Percentiles rank a stretch among this genome's conserved stretches.
Evolutionary conservation across 2,797 vertebrate genomes (phyloP).

Genomic region (Sebastes taczanowskii): DNA sequence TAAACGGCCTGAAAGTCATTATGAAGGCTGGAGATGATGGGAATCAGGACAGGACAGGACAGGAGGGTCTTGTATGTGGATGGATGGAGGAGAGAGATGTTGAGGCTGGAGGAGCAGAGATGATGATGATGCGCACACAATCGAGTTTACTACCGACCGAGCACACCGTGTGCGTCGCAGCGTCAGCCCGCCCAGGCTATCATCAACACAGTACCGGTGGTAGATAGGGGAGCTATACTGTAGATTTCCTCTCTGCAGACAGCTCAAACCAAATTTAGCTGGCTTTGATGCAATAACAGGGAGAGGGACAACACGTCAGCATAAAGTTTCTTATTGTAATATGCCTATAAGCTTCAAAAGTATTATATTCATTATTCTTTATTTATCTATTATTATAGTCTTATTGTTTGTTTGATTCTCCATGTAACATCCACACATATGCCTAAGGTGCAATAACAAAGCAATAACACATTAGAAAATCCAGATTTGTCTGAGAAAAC

Average conservation of each 20-base stretch:
- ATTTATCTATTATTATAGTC: no score
- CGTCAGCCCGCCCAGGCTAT: slow-evolving; percentile 37
- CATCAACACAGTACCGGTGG: background rate
- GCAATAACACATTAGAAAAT: no score
- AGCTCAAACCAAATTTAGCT: background rate
- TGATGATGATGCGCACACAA: slow-evolving; percentile 49
- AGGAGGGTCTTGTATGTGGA: background rate
- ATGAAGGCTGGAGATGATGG: slow-evolving; percentile 8
- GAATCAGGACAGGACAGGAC: background rate
- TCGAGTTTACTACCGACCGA: slow-evolving; percentile 33
- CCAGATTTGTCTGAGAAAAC: no score
- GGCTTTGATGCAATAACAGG: background rate
- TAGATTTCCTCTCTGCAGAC: background rate
- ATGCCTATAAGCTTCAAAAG: no score
- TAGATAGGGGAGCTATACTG: background rate
- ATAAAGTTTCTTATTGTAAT: no score
- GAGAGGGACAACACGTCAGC: background rate
- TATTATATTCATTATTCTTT: no score
- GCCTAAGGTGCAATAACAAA: no score
- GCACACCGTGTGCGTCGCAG: slow-evolving; percentile 45
- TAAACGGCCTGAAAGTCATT: slow-evolving; percentile 33
- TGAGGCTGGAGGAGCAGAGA: slow-evolving; percentile 9
- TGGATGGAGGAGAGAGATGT: slow-evolving; percentile 21
- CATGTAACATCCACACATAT: no score
- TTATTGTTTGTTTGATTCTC: no score